Conservation (phyloP, 2,113 vertebrate species). For the Notothenia coriiceps region DNA sequence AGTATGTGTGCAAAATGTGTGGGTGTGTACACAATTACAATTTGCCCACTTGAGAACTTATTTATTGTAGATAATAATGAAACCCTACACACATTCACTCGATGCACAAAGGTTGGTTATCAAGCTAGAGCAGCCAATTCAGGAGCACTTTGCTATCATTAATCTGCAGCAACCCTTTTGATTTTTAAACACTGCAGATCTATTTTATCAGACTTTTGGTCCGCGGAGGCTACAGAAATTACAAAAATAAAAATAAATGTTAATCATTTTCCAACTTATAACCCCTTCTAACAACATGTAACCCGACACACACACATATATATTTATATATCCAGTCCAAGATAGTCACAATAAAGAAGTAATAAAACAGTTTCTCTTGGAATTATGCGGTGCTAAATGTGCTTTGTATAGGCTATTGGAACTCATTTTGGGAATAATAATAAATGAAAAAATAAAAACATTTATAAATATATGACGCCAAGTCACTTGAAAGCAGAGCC, state of each 20-base stretch:
- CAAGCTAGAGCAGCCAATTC: constrained; percentile 8
- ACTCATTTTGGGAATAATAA: background rate
- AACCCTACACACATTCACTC: constrained; percentile 25
- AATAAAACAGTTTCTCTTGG: constrained; percentile 11
- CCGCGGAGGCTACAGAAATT: background rate
- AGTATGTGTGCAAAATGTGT: background rate
- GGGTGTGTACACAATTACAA: constrained; percentile 14
- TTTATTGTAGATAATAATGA: constrained; percentile 43
- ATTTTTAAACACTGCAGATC: constrained; percentile 11
- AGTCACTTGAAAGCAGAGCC: constrained; percentile 5
- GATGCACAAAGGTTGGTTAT: background rate
- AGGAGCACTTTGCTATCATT: background rate
- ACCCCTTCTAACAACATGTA: too few species aligned
- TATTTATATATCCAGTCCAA: background rate
- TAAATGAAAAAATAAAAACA: too few species aligned
- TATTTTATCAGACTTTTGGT: constrained; percentile 28
- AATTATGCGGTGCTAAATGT: constrained; percentile 12
- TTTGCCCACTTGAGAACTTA: constrained; percentile 2
- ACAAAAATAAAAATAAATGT: too few species aligned
- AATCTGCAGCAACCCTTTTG: background rate
- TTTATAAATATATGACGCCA: constrained; percentile 14
- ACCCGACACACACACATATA: too few species aligned
- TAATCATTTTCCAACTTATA: too few species aligned
- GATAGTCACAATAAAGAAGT: background rate
- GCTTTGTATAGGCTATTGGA: background rate